phyloP scores from a whole-genome alignment of 2,113 vertebrate species.

The Megaceryle torquata region DNA sequence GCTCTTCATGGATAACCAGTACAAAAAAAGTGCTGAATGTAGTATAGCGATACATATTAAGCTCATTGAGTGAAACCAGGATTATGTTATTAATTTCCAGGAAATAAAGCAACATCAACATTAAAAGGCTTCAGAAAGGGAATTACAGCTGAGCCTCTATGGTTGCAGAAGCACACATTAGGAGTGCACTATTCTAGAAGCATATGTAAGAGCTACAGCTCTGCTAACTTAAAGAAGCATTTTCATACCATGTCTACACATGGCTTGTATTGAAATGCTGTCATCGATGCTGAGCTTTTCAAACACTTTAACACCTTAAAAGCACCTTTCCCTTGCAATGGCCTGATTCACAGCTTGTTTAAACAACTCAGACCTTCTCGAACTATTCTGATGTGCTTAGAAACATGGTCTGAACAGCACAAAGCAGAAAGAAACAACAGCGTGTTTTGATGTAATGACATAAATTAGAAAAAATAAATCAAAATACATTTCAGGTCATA shows the following conservation, averaged over 20 bases:
- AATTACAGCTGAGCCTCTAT: neutral
- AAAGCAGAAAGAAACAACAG: neutral
- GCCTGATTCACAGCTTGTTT: neutral
- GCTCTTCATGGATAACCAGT: neutral
- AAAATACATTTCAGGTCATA: neutral
- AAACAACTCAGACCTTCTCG: neutral
- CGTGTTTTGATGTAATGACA: neutral
- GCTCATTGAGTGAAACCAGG: neutral
- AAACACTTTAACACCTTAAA: neutral
- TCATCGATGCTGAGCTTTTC: neutral
- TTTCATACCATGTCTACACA: neutral
- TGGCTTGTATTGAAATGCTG: neutral
- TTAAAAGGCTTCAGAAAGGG: neutral
- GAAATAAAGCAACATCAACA: neutral
- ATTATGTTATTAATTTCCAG: neutral
- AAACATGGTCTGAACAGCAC: neutral
- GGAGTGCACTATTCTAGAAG: neutral
- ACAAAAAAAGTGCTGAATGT: neutral
- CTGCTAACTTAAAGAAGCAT: neutral
- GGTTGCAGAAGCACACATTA: neutral
- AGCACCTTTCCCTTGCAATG: neutral
- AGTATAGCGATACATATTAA: neutral
- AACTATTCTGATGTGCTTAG: neutral
- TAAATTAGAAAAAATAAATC: neutral
- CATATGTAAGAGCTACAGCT: neutral